These are phyloP conservation scores for Alitta virens DNA, from an alignment of 2,888 invertebrate genomes.

Conservation along the genomic window DNA sequence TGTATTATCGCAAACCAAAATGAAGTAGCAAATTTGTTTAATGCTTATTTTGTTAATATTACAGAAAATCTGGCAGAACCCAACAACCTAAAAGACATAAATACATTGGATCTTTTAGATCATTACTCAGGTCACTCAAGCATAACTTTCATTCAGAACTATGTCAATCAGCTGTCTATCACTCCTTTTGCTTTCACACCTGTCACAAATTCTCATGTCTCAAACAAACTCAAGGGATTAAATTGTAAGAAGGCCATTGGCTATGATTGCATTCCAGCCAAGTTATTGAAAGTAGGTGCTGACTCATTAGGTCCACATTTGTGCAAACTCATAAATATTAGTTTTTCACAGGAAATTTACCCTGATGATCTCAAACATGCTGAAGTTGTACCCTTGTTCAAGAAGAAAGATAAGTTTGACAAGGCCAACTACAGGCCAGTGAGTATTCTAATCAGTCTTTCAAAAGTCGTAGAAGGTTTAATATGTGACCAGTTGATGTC, in stretches of 20 bases:
- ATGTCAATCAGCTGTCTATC: neutral
- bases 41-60: neutral
- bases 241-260: neutral
- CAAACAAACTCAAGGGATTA: neutral
- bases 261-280: neutral
- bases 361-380: neutral
- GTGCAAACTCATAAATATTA: neutral
- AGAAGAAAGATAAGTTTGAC: neutral
- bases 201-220: neutral
- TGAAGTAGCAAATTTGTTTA: neutral
- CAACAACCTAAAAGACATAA: neutral
- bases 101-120: neutral
- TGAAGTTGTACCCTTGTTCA: neutral
- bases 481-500: neutral
- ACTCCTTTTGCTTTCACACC: too few species aligned
- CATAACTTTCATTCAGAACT: neutral
- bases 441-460: neutral
- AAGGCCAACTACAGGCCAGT: neutral
- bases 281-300: neutral
- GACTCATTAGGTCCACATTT: neutral
- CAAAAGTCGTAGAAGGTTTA: neutral
- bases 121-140: neutral
- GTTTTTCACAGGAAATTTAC: neutral
- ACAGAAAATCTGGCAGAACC: neutral
- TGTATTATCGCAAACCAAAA: neutral